Percentiles rank a stretch among this genome's conserved stretches.
Evolutionary conservation across 2,888 invertebrate species (phyloP).

Genomic region (Xestoiulus laeticollis): DNA sequence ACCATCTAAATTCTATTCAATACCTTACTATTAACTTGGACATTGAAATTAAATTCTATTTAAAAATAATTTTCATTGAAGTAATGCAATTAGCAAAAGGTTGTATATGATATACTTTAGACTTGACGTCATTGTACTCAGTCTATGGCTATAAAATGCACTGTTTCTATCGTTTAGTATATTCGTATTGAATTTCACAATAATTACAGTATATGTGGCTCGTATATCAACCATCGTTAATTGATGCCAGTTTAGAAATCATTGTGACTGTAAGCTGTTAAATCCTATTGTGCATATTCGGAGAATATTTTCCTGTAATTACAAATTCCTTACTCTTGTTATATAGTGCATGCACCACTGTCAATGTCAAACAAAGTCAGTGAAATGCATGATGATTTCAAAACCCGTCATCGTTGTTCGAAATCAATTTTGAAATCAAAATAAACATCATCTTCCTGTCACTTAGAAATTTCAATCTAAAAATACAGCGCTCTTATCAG

Average conservation of each 20-base stretch:
- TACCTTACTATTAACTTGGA: too few relatives aligned
- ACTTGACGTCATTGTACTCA: too few relatives aligned
- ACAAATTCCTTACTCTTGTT: not conserved
- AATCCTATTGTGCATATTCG: not conserved
- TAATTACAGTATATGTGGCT: too few relatives aligned
- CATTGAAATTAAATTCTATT: too few relatives aligned
- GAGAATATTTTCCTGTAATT: not conserved
- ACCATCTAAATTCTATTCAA: too few relatives aligned
- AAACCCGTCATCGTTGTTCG: not conserved
- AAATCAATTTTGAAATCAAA: not conserved
- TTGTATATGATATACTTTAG: too few relatives aligned
- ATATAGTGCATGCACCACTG: not conserved
- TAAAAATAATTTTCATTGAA: too few relatives aligned
- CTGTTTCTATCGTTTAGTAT: too few relatives aligned
- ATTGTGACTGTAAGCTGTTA: not conserved
- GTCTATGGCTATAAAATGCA: too few relatives aligned
- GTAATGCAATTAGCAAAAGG: too few relatives aligned
- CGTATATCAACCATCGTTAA: not conserved
- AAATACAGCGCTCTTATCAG: not conserved
- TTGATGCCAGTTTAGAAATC: not conserved
- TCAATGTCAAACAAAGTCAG: not conserved
- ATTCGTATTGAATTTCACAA: too few relatives aligned
- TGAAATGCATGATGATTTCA: not conserved
- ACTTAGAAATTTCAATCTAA: conserved; percentile 7
- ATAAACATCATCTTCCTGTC: not conserved